Conservation (phyloP, 2,797 vertebrate species). For the Triplophysa bombifrons region DNA sequence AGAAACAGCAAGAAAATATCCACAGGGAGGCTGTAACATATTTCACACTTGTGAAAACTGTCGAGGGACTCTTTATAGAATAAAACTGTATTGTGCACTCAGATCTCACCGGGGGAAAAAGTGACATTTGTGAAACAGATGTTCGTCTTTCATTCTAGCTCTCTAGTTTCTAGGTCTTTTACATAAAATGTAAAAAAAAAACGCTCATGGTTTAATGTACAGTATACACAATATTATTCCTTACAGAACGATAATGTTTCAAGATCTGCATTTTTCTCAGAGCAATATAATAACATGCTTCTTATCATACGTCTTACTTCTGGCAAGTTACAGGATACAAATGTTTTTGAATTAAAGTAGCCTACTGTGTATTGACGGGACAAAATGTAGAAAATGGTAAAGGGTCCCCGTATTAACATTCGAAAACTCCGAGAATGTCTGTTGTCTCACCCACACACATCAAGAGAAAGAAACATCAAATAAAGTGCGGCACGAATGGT, state of each 20-base stretch:
- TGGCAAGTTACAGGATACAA: neutral
- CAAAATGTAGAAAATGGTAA: neutral
- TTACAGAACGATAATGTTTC: neutral
- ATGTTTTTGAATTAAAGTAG: neutral
- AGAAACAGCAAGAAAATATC: conserved; percentile 34
- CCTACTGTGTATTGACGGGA: neutral
- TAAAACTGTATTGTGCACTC: conserved; percentile 57
- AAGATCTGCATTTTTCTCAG: neutral
- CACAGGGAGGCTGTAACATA: conserved; percentile 44
- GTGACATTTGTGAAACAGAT: conserved; percentile 76
- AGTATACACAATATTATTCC: neutral
- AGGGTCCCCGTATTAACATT: neutral
- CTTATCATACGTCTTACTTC: neutral
- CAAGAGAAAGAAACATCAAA: conserved; percentile 51
- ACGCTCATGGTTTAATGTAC: neutral
- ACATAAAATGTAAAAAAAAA: conserved; percentile 40
- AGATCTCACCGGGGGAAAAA: conserved; percentile 52
- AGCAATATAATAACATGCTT: neutral
- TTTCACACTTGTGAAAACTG: conserved; percentile 51
- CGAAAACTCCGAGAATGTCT: conserved; percentile 15
- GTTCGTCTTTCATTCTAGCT: conserved; percentile 51
- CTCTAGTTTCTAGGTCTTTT: conserved; percentile 56
- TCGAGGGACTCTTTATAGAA: conserved; percentile 64
- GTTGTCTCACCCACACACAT: conserved; percentile 43
- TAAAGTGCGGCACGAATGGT: conserved; percentile 59